Conservation (phyloP, 2,113 vertebrate genomes). For the Otis tarda region DNA sequence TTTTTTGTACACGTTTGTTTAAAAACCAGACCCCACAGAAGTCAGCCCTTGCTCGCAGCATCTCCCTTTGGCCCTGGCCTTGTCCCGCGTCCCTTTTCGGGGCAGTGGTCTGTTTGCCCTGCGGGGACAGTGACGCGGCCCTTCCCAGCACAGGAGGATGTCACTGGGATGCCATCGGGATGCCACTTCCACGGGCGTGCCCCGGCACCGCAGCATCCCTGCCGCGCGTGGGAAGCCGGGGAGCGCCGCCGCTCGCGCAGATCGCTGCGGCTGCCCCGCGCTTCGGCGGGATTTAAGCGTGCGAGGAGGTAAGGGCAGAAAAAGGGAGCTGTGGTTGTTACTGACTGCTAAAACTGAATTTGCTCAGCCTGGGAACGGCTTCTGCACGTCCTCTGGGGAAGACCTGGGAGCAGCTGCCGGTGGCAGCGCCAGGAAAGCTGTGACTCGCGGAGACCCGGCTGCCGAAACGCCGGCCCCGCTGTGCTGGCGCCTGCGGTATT, state of each 20-base stretch:
- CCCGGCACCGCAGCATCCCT: too few species aligned
- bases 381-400: not conserved
- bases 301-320: not conserved
- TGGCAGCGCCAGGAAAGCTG: not conserved
- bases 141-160: too few species aligned
- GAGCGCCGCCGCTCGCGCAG: not conserved
- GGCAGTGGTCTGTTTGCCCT: not conserved
- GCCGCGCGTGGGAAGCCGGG: accelerated
- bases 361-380: not conserved
- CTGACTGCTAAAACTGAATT: not conserved
- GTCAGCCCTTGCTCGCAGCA: not conserved
- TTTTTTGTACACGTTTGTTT: too few species aligned
- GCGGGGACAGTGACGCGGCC: not conserved
- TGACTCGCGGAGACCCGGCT: accelerated
- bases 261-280: not conserved
- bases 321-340: not conserved
- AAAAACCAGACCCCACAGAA: not conserved
- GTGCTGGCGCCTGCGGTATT: not conserved
- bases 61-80: not conserved
- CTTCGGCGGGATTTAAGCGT: accelerated
- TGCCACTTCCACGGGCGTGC: too few species aligned
- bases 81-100: not conserved
- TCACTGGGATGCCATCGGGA: too few species aligned
- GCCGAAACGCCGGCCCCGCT: not conserved
- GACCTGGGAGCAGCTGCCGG: not conserved